Percentiles rank a stretch among this genome's conserved stretches.
Evolutionary conservation across 2,113 vertebrate species (phyloP).

Genomic region (Pristiophorus japonicus): DNA sequence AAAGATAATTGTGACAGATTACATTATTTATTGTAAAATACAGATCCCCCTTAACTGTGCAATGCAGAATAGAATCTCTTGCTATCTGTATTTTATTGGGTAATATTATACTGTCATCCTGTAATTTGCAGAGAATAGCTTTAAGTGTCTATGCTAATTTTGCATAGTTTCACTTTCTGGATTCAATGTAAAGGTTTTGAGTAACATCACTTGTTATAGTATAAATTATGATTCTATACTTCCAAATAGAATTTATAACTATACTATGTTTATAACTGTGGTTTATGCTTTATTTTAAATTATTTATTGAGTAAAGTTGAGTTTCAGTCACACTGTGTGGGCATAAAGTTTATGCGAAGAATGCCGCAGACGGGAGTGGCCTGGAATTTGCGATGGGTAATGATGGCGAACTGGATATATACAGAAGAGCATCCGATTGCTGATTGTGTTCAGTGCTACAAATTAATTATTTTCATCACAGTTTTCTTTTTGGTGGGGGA

Average conservation of each 20-base stretch:
- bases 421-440: not conserved
- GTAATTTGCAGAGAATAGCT: not conserved
- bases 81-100: not conserved
- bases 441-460: not conserved
- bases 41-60: not conserved
- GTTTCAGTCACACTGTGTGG: not conserved
- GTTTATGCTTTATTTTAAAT: not conserved
- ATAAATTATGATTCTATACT: not conserved
- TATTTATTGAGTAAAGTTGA: not conserved
- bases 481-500: not conserved
- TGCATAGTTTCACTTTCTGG: not conserved
- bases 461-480: not conserved
- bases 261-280: not conserved
- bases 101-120: not conserved
- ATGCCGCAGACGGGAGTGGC: not conserved
- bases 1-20: constrained; percentile 3
- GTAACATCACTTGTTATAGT: not conserved
- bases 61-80: not conserved
- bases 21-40: constrained; percentile 5
- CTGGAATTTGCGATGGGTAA: too few species aligned
- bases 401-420: too few species aligned
- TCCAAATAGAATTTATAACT: not conserved
- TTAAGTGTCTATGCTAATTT: not conserved
- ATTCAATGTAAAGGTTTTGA: not conserved
- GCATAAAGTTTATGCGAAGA: not conserved